These are phyloP conservation scores for Channa argus DNA, from an alignment of 2,113 vertebrate genomes.

Conservation along the genomic window DNA sequence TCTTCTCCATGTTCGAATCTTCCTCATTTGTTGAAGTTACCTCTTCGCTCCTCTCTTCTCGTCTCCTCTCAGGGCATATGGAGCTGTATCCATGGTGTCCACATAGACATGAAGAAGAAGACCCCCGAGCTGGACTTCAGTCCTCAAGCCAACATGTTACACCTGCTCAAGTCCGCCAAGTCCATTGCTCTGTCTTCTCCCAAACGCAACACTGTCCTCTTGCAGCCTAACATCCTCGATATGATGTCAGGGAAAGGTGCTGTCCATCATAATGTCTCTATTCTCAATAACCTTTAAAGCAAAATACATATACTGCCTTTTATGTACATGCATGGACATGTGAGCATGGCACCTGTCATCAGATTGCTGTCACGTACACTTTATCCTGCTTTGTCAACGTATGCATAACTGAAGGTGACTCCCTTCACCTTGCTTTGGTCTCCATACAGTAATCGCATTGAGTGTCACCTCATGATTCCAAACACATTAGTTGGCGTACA, in stretches of 20 bases:
- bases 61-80: slow-evolving; percentile 91
- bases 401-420: slow-evolving; percentile 47
- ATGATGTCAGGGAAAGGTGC: slow-evolving; percentile 92
- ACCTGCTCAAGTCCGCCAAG: slow-evolving; percentile 93
- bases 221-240: slow-evolving; percentile 89
- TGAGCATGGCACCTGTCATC: background rate
- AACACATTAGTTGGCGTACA: slow-evolving; percentile 26
- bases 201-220: slow-evolving; percentile 88
- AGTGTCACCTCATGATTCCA: slow-evolving; percentile 36
- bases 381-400: background rate
- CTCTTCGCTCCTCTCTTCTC: too few relatives aligned
- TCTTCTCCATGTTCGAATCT: slow-evolving; percentile 22
- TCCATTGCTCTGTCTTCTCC: slow-evolving; percentile 94
- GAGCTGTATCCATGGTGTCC: slow-evolving; percentile 98
- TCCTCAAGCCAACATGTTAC: slow-evolving; percentile 97
- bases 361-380: background rate
- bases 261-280: background rate
- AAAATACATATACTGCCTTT: background rate
- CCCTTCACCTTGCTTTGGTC: slow-evolving; percentile 37
- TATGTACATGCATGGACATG: background rate
- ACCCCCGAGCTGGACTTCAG: slow-evolving; percentile 92
- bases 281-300: background rate
- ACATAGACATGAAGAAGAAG: slow-evolving; percentile 97
- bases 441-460: slow-evolving; percentile 31
- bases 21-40: slow-evolving; percentile 30